Evolutionary conservation across 92 coral and sea anemone genomes (phyloP).

Genomic region (Muricea muricata): DNA sequence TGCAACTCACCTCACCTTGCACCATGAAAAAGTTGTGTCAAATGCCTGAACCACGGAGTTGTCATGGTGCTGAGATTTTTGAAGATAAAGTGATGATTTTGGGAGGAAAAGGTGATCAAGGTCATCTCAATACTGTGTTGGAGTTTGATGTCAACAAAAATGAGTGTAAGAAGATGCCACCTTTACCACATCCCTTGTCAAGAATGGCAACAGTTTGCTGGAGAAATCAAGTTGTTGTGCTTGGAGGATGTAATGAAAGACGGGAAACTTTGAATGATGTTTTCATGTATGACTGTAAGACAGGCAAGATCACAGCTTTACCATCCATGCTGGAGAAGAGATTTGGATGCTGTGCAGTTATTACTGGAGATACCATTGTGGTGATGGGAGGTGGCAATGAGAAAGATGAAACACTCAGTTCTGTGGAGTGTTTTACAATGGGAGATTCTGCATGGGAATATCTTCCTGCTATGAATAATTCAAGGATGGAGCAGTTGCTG

Average conservation of each 20-base stretch:
- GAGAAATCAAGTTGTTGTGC: slow-evolving; percentile 10
- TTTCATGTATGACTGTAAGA: slow-evolving; percentile 2
- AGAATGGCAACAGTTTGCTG: slow-evolving; percentile 11
- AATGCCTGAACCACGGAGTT: slow-evolving; percentile 19
- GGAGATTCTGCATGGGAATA: not conserved
- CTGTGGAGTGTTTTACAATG: not conserved
- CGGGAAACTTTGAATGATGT: not conserved
- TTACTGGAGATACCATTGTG: not conserved
- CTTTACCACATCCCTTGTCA: not conserved
- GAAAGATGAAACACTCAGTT: not conserved
- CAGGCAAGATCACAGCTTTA: not conserved
- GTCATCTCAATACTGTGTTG: not conserved
- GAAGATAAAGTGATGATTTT: slow-evolving; percentile 1
- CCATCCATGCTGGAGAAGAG: slow-evolving; percentile 6
- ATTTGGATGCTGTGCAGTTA: not conserved
- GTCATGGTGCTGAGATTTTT: slow-evolving; percentile 18
- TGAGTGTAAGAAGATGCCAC: slow-evolving; percentile 13
- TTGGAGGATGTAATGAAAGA: not conserved
- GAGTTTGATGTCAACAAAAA: slow-evolving; percentile 10
- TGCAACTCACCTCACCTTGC: not conserved
- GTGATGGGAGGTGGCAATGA: not conserved
- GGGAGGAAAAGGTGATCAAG: not conserved
- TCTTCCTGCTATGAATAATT: not conserved
- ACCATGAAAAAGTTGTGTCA: not conserved
- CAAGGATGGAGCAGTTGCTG: not conserved